phyloP scores from a whole-genome alignment of 2,113 vertebrate genomes.

The Brachypodius melanocephalos region DNA sequence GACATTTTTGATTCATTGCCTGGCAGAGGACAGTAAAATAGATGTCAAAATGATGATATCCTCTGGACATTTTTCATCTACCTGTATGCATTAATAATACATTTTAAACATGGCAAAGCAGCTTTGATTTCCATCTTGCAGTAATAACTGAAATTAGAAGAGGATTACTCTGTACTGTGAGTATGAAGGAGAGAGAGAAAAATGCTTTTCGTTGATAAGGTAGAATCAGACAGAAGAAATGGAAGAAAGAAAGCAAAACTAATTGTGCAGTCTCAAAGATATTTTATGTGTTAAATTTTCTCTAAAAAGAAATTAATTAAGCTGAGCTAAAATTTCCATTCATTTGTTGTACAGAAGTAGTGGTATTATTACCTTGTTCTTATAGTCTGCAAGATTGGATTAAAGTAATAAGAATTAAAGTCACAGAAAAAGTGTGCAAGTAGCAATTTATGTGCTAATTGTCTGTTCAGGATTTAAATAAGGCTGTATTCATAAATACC shows the following conservation, averaged over 20 bases:
- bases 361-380: background rate
- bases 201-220: background rate
- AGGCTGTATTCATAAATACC: background rate
- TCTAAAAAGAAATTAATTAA: background rate
- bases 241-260: background rate
- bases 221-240: background rate
- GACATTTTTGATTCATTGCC: conserved; percentile 12
- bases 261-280: background rate
- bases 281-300: background rate
- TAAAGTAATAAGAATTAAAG: background rate
- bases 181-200: background rate
- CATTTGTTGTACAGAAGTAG: background rate
- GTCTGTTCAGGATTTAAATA: background rate
- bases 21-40: conserved; percentile 24
- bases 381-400: background rate
- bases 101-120: background rate
- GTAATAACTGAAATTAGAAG: background rate
- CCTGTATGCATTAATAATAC: conserved; percentile 14
- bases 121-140: conserved; percentile 18
- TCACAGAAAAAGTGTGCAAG: background rate
- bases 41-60: conserved; percentile 4
- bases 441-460: background rate
- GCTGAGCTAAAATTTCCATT: background rate
- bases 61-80: background rate
- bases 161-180: background rate